phyloP scores from a whole-genome alignment of 2,888 invertebrate species.

The Bombyx huttoni region DNA sequence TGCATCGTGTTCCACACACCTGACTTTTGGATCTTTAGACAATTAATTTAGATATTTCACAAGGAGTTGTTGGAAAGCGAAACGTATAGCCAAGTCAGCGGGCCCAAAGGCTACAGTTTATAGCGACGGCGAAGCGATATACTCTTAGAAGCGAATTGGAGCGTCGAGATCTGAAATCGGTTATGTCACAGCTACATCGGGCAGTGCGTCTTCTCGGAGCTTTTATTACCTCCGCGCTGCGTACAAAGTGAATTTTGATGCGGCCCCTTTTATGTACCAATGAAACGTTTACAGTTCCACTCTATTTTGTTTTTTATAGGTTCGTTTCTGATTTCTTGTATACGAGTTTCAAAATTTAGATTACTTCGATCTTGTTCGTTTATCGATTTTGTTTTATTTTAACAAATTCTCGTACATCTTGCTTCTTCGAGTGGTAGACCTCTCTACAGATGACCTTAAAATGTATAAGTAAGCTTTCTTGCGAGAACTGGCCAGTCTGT shows the following conservation, averaged over 20 bases:
- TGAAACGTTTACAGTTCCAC: conserved; percentile 37
- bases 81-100: too few relatives aligned
- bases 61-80: too few relatives aligned
- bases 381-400: background rate
- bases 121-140: too few relatives aligned
- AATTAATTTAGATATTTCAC: too few relatives aligned
- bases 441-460: too few relatives aligned
- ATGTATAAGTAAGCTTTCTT: too few relatives aligned
- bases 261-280: conserved; percentile 43
- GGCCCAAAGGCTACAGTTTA: too few relatives aligned
- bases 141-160: background rate
- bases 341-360: conserved; percentile 5
- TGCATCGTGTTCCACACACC: too few relatives aligned
- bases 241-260: conserved; percentile 62
- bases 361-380: background rate
- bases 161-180: background rate
- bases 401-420: too few relatives aligned
- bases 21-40: too few relatives aligned
- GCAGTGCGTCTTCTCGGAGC: conserved; percentile 16
- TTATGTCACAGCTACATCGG: background rate
- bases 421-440: too few relatives aligned
- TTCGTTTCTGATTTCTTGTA: background rate
- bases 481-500: too few relatives aligned
- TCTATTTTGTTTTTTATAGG: background rate
- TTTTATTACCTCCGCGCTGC: conserved; percentile 40